A percentile compares a stretch with the other conserved stretches of the same genome.
phyloP scores from a whole-genome alignment of 2,113 vertebrate species.

The Holacanthus passer region DNA sequence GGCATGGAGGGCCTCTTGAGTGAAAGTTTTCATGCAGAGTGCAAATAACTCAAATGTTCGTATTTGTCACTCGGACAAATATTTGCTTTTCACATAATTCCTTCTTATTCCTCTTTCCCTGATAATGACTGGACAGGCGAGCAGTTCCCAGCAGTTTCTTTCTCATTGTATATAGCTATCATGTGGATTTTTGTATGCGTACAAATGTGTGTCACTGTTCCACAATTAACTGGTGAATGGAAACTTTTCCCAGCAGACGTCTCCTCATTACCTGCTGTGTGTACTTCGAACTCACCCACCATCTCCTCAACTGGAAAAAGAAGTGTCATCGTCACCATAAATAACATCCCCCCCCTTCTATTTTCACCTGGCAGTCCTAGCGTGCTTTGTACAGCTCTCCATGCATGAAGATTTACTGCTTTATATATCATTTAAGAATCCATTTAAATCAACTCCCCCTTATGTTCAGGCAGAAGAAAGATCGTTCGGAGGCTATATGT shows the following conservation, averaged over 20 bases:
- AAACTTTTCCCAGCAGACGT: constrained; percentile 63
- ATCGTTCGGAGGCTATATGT: constrained; percentile 45
- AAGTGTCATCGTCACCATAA: constrained; percentile 68
- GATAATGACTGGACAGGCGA: background rate
- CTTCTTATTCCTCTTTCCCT: background rate
- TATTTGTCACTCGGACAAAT: background rate
- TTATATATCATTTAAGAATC: constrained; percentile 75
- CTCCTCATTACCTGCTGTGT: constrained; percentile 66
- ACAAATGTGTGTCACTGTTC: constrained; percentile 60
- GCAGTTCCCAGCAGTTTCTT: background rate
- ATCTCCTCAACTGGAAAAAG: constrained; percentile 64
- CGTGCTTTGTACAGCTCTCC: constrained; percentile 45
- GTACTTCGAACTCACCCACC: constrained; percentile 46
- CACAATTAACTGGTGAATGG: constrained; percentile 68
- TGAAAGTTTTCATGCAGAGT: background rate
- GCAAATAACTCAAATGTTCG: constrained; percentile 9
- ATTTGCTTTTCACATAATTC: constrained; percentile 9
- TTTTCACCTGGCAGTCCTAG: constrained; percentile 56
- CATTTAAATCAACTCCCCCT: constrained; percentile 65
- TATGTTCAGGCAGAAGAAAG: constrained; percentile 60
- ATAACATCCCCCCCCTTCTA: constrained; percentile 57
- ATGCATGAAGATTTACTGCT: constrained; percentile 61
- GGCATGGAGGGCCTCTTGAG: background rate
- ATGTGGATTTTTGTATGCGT: constrained; percentile 2
- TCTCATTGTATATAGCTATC: background rate